Evolutionary conservation across 2,797 vertebrate genomes (phyloP).

Genomic region (Notolepis coatsorum): DNA sequence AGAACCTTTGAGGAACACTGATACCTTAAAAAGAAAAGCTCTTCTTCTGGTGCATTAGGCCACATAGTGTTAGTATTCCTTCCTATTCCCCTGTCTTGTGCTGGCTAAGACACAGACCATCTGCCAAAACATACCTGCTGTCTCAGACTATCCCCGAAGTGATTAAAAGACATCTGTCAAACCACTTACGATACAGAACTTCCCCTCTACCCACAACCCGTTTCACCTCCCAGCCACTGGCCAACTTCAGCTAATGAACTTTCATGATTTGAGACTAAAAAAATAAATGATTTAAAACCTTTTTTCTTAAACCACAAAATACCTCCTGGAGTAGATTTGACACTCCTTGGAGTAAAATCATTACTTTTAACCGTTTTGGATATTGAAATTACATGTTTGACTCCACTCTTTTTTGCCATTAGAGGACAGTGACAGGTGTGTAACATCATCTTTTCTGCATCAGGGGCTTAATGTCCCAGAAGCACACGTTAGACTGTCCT

Average conservation of each 20-base stretch:
- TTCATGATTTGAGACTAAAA: slow-evolving; percentile 28
- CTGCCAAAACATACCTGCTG: slow-evolving; percentile 34
- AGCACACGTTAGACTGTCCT: slow-evolving; percentile 18
- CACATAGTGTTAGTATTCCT: background rate
- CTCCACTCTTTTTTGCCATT: background rate
- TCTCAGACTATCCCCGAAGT: slow-evolving; percentile 35
- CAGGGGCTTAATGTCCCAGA: background rate
- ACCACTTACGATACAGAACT: slow-evolving; percentile 46
- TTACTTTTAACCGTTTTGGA: slow-evolving; percentile 15
- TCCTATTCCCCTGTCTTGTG: slow-evolving; percentile 17
- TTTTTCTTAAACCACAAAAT: slow-evolving; percentile 39
- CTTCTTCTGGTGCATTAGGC: background rate
- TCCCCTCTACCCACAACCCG: slow-evolving; percentile 37
- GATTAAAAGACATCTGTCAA: slow-evolving; percentile 65
- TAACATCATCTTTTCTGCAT: slow-evolving; percentile 4
- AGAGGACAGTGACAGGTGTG: background rate
- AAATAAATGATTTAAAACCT: slow-evolving; percentile 39
- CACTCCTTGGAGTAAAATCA: slow-evolving; percentile 24
- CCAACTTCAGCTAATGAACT: slow-evolving; percentile 48
- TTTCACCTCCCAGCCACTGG: slow-evolving; percentile 14
- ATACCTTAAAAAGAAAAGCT: no score
- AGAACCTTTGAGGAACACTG: no score
- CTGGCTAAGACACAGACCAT: slow-evolving; percentile 32
- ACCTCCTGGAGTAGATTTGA: slow-evolving; percentile 19
- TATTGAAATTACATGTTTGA: slow-evolving; percentile 21